These are phyloP conservation scores for Caenorhabditis sp. DNA, from an alignment of 2,888 invertebrate species.

Conservation along the genomic window DNA sequence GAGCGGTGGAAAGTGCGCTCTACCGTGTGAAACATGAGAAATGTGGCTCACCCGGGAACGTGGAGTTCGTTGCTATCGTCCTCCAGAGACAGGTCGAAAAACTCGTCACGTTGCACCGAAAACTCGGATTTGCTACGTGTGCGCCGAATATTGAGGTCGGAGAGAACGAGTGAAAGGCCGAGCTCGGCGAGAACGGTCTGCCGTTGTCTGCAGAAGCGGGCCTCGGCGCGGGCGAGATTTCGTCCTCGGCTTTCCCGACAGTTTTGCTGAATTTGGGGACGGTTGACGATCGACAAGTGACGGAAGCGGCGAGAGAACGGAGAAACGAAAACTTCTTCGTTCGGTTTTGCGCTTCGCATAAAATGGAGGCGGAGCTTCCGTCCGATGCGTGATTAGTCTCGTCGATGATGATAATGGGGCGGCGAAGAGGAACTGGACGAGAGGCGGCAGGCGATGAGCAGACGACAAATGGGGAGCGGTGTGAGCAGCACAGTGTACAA, in stretches of 20 bases:
- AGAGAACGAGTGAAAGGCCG: slow-evolving; percentile 20
- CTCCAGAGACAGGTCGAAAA: slow-evolving; percentile 39
- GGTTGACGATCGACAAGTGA: not conserved
- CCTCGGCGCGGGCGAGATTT: not conserved
- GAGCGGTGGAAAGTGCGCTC: too few relatives aligned
- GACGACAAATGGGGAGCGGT: slow-evolving; percentile 1
- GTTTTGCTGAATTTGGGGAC: slow-evolving; percentile 9
- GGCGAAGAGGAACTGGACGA: slow-evolving; percentile 19
- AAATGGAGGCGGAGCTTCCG: slow-evolving; percentile 38
- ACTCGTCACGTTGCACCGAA: slow-evolving; percentile 40
- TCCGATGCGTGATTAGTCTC: slow-evolving; percentile 41
- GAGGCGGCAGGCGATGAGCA: slow-evolving; percentile 30
- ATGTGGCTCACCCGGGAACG: slow-evolving; percentile 42
- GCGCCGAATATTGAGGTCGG: slow-evolving; percentile 51
- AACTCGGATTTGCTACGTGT: slow-evolving; percentile 34
- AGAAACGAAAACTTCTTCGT: slow-evolving; percentile 9
- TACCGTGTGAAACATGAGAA: too few relatives aligned
- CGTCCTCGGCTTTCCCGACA: slow-evolving; percentile 3
- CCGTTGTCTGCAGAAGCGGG: not conserved
- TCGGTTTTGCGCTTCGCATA: slow-evolving; percentile 34
- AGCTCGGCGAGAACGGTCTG: slow-evolving; percentile 28
- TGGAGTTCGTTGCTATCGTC: slow-evolving; percentile 55
- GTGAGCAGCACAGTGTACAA: slow-evolving; percentile 30
- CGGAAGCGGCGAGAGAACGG: not conserved
- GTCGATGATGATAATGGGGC: slow-evolving; percentile 44